Percentiles rank a stretch among this genome's conserved stretches.
phyloP scores from a whole-genome alignment of 2,888 invertebrate genomes.

The Toxonevra muliebris region DNA sequence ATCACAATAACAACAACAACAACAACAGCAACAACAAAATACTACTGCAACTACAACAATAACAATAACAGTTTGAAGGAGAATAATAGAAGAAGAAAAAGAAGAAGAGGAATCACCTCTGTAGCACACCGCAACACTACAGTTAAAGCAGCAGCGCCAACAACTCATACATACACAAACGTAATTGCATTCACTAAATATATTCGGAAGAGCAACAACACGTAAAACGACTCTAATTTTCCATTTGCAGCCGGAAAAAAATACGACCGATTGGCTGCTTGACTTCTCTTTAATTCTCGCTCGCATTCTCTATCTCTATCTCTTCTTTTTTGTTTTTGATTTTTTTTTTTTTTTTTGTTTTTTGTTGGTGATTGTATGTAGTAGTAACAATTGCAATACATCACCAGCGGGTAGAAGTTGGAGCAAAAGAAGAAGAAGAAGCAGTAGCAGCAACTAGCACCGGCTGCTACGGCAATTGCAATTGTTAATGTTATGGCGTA shows the following conservation, averaged over 20 bases:
- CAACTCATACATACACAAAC: constrained; percentile 11
- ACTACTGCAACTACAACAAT: constrained; percentile 28
- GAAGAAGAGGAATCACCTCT: neutral
- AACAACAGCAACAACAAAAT: constrained; percentile 36
- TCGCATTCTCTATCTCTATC: constrained; percentile 10
- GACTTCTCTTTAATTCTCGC: constrained; percentile 26
- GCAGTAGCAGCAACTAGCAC: no score
- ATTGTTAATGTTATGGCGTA: no score
- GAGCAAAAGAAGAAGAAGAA: constrained; percentile 6
- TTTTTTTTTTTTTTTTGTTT: constrained; percentile 25
- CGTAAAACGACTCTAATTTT: constrained; percentile 33
- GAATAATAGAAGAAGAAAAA: neutral
- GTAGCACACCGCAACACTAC: neutral
- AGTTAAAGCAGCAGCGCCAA: constrained; percentile 16
- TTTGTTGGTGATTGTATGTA: constrained; percentile 14
- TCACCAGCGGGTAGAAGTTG: neutral
- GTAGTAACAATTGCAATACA: neutral
- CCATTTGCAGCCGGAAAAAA: constrained; percentile 43
- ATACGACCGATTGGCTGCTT: constrained; percentile 36
- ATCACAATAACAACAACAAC: constrained; percentile 44
- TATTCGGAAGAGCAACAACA: constrained; percentile 20
- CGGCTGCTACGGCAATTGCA: no score
- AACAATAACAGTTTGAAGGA: constrained; percentile 9
- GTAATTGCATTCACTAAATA: constrained; percentile 3
- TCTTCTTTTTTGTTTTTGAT: constrained; percentile 21